Evolutionary conservation across 2,888 invertebrate genomes (phyloP), one percentile per base, ranked within the genome.

Genomic region (Conistra vaccinii): DNA sequence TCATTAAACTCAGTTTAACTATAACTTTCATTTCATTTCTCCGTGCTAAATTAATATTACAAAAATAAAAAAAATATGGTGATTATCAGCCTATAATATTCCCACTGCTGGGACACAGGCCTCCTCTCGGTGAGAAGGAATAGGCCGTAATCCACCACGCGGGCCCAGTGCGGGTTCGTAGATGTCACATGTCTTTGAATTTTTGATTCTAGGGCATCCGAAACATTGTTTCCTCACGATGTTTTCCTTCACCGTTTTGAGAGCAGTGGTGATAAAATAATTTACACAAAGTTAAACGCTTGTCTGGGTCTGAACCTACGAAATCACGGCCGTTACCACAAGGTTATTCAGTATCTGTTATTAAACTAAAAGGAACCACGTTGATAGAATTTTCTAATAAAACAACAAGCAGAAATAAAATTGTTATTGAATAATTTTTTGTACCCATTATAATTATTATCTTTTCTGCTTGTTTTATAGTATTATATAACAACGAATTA

Each of bases 21-120:
- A 4, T 26, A 42, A 55, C 80, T 68, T 68, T 60, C 58, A 20
- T 71, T 67, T 26, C 1, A n/a, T 68, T 65, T 58, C 32, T 65
- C 20, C 23, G 14, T 10, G 9, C 5, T 32, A 51, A 32, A 66
- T 6, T 35, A 6, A 29, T 20, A 20, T 17, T 5, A n/a, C 5
- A 17, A 2, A 32, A 48, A 32, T 20, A 17, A 10, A 26, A 42
- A 26, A 26, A 26, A 61, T 3, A n/a, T 6, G 17, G 6, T 42
- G 12, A 29, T 23, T 63, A 6, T 35, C 35, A 3, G 6, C 35
- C 35, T 35, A 5, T 35, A 35, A 35, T 0, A 0, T 35, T 35
- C 35, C 35, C 6, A 35, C 35, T 35, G 35, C 35, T 35, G 35
- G 35, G 35, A 35, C 35, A 2, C 35, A 35, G 2, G 35, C 35